These are phyloP conservation scores for Synanthedon andrenaeformis DNA, from an alignment of 2,888 invertebrate genomes.

Conservation along the genomic window DNA sequence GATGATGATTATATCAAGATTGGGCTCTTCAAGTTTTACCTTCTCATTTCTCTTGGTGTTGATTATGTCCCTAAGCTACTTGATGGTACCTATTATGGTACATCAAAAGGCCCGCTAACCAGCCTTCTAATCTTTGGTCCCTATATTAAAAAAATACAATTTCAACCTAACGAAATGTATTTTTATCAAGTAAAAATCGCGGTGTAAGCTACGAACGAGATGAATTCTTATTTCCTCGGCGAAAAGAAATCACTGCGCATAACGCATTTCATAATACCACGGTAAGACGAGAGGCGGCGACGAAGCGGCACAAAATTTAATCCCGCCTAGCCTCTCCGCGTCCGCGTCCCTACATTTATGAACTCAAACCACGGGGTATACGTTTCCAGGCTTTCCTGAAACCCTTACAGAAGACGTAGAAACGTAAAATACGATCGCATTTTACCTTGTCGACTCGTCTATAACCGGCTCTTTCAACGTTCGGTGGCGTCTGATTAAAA, in stretches of 20 bases:
- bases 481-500: neutral
- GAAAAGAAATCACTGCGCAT: conserved; percentile 23
- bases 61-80: too few relatives aligned
- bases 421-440: neutral
- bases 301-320: conserved; percentile 26
- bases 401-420: neutral
- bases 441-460: neutral
- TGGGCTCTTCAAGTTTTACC: too few relatives aligned
- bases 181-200: conserved; percentile 13
- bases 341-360: conserved; percentile 4
- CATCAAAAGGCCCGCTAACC: too few relatives aligned
- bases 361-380: conserved; percentile 7
- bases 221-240: conserved; percentile 21
- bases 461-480: neutral
- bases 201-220: conserved; percentile 18
- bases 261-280: conserved; percentile 23
- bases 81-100: too few relatives aligned
- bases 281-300: conserved; percentile 13
- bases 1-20: too few relatives aligned
- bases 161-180: conserved; percentile 26
- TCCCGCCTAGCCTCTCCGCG: too few relatives aligned
- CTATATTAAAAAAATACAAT: conserved; percentile 9
- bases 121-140: too few relatives aligned
- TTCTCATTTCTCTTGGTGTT: too few relatives aligned
- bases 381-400: conserved; percentile 3